Evolutionary conservation across 1,140 invertebrate species (phyloP), one percentile per base, ranked within the genome.

Genomic region (Pogonognathellus flavescens): DNA sequence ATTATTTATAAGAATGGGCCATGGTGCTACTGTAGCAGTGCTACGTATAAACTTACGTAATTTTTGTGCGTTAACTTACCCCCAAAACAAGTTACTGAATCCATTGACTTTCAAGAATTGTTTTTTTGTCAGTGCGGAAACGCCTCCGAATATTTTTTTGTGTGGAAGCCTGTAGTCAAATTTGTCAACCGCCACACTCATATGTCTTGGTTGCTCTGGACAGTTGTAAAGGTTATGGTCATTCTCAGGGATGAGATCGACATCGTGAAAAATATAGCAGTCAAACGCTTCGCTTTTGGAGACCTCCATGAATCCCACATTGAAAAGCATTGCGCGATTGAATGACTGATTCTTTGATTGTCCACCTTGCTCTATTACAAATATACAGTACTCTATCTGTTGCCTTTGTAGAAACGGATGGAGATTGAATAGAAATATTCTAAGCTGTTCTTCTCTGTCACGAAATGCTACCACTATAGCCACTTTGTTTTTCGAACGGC

Each of bases 181-280:
- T 83, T 76, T 89, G 52, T 89, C 86, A 0, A 89, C 72, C 9
- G 88, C 88, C 0, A 89, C 88, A 41, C 62, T 97, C 95, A 99
- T 96, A 90, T 99, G 98, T 70, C 97, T 91, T 0, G 98, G 98
- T 89, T 97, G 95, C 84, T 94, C 93, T 1, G 96, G 95, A 91
- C 97, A 98, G 16, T 93, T 95, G 91, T 99, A 99, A 41, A 98
- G 91, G 91, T 98, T 98, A 85, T 95, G 91, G 89, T 97, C 96
- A 92, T 99, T 95, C 89, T 98, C 95, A 8, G 97, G 85, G 25
- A 87, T 84, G 4, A 87, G 52, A 53, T 87, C 86, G 25, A 99
- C 96, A 91, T 99, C 98, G 91, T 99, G 97, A 91, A 98, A 98
- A 86, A 98, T 94, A 91, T 97, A 98, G 91, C 97, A 99, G 89